Conservation (phyloP, 1,140 invertebrate genomes). For the Habropoda laboriosa region DNA sequence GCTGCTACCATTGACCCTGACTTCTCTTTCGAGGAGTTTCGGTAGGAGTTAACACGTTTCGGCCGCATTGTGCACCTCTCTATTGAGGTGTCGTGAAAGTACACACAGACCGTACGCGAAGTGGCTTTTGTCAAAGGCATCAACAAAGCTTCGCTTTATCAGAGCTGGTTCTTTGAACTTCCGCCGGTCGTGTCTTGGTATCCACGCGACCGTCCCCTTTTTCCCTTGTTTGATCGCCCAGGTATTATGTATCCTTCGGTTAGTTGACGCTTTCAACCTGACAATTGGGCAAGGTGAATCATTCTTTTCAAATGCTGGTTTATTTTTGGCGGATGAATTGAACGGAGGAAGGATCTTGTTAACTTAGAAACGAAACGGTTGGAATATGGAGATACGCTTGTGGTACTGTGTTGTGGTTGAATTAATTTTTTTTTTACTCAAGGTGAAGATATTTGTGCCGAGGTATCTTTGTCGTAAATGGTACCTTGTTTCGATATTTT, state of each 20-base stretch:
- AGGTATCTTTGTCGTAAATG: too few species aligned
- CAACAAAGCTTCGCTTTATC: conserved; percentile 47
- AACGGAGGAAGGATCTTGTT: neutral
- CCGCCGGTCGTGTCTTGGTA: conserved; percentile 10
- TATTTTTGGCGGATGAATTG: neutral
- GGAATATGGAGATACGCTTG: too few species aligned
- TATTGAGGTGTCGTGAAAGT: neutral
- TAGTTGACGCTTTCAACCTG: neutral
- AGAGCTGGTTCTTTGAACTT: conserved; percentile 52
- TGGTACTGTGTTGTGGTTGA: too few species aligned
- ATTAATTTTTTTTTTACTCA: too few species aligned
- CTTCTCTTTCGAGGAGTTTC: neutral
- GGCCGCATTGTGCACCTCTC: neutral
- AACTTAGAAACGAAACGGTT: too few species aligned
- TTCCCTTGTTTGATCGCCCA: neutral
- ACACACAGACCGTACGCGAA: neutral
- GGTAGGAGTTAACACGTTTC: conserved; percentile 17
- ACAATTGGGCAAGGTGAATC: neutral
- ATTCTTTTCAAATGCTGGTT: too few species aligned
- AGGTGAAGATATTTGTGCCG: too few species aligned
- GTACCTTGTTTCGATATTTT: too few species aligned
- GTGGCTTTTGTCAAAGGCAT: conserved; percentile 27
- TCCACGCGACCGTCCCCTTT: conserved; percentile 2
- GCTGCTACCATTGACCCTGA: conserved; percentile 9
- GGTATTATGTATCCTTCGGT: neutral